phyloP scores from a whole-genome alignment of 2,888 invertebrate species.

The Pterostichus niger region DNA sequence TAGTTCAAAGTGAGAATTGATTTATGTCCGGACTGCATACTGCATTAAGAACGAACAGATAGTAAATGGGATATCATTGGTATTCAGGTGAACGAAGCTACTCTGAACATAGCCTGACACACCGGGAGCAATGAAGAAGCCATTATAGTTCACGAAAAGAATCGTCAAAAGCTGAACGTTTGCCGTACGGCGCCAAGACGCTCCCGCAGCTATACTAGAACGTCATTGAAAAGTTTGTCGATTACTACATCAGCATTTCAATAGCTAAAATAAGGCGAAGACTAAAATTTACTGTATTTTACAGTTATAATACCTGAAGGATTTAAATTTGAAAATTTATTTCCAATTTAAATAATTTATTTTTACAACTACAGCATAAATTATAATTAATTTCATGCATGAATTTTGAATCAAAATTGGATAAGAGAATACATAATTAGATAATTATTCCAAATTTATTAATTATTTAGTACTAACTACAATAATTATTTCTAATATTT shows the following conservation, averaged over 20 bases:
- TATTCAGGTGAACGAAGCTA: conserved; percentile 55
- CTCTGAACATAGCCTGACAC: conserved; percentile 8
- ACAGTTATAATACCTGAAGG: conserved; percentile 2
- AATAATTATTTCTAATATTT: too few relatives aligned
- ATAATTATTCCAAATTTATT: too few relatives aligned
- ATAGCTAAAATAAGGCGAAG: conserved; percentile 37
- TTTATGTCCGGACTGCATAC: conserved; percentile 59
- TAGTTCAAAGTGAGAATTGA: conserved; percentile 57
- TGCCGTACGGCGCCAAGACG: conserved; percentile 24
- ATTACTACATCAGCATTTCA: conserved; percentile 60
- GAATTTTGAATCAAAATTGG: too few relatives aligned
- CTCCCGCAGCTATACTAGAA: conserved; percentile 24
- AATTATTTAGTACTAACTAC: not conserved
- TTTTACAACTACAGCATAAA: too few relatives aligned
- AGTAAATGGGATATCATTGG: conserved; percentile 57
- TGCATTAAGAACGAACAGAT: conserved; percentile 54
- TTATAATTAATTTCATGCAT: too few relatives aligned
- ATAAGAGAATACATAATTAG: too few relatives aligned
- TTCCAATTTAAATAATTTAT: not conserved
- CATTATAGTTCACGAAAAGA: conserved; percentile 63
- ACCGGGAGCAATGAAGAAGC: conserved; percentile 58
- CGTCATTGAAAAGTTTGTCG: conserved; percentile 62
- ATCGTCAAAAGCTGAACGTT: conserved; percentile 47
- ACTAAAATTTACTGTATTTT: not conserved
- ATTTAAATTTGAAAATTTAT: not conserved